These are phyloP conservation scores for Tromatobia lineatoria DNA, from an alignment of 2,888 invertebrate genomes.

Conservation along the genomic window DNA sequence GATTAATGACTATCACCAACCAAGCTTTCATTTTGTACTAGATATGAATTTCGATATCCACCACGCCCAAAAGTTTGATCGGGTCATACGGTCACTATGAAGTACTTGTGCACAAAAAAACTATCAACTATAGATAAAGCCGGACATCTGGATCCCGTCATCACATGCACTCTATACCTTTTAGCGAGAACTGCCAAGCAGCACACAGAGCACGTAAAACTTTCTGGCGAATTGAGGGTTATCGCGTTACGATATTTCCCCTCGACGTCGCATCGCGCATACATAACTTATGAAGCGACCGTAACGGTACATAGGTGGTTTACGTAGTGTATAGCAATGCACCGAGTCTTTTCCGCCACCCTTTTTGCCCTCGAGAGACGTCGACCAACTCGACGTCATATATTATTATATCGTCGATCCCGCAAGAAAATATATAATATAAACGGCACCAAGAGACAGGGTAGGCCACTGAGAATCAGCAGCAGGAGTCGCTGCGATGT, in stretches of 20 bases:
- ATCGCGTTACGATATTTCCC: slow-evolving; percentile 52
- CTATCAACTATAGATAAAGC: background rate
- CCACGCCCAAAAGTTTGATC: background rate
- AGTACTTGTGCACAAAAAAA: background rate
- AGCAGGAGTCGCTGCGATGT: slow-evolving; percentile 54
- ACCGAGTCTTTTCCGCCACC: slow-evolving; percentile 57
- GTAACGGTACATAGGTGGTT: slow-evolving; percentile 36
- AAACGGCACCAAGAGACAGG: slow-evolving; percentile 36
- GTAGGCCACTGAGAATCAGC: slow-evolving; percentile 20
- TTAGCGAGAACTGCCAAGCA: slow-evolving; percentile 12
- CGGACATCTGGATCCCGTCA: background rate
- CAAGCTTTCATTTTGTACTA: too few species aligned
- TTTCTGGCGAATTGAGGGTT: slow-evolving; percentile 51
- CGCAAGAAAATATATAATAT: slow-evolving; percentile 53
- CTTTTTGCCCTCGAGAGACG: slow-evolving; percentile 54
- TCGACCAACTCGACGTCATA: slow-evolving; percentile 50
- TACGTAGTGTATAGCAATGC: slow-evolving; percentile 8
- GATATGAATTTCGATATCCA: too few species aligned
- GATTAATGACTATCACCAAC: too few species aligned
- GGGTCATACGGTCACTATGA: background rate
- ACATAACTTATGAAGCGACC: slow-evolving; percentile 41
- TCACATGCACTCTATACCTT: background rate
- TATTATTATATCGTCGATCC: slow-evolving; percentile 66
- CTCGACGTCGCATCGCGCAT: slow-evolving; percentile 22
- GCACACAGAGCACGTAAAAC: slow-evolving; percentile 37